Base-by-base conservation (phyloP, 2,888 invertebrate species). In the Siphlonurus alternatus region DNA sequence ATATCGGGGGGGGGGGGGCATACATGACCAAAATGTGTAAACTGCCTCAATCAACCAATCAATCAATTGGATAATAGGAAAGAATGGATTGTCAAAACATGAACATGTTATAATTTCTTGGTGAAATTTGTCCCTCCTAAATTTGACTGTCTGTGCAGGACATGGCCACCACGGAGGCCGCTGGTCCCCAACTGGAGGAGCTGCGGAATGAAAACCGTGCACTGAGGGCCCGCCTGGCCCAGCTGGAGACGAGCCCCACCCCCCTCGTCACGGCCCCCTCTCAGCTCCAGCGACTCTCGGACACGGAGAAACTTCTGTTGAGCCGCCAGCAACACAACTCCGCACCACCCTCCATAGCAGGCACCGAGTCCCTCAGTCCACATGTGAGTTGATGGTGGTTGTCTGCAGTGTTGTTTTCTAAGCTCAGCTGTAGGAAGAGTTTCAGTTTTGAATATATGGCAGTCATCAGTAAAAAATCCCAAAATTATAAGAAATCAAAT, bases 271-370 rank as follows among this genome's bases (percentile, higher is more conserved):
- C 5, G n/a, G 20, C 56, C n/a, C 7, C 56, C 19, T 56, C 56
- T 5, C 56, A 5, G 7, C n/a, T 56, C 7, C 56, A 56, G 22
- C 5, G 19, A 56, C 72, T 75, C 25, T 76, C 76, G 18, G 77
- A 77, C 67, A 71, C 72, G 38, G 75, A 77, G 65, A 77, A 77
- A 67, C 71, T 76, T 64, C 72, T 73, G 59, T 68, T 76, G 64
- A 70, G 74, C 23, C 71, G 72, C 56, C 53, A 59, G 22, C 56
- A 56, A 5, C 67, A 66, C 23, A 64, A 65, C 53, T 69, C 69
- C 10, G 68, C 68, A 53, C 69, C 70, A 2, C 67, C 69, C 19
- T 66, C 68, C 38, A 68, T 68, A 61, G 59, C 66, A n/a, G 68
- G 70, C n/a, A 56, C 56, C 7, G 56, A 56, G 56, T 20, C 38